A percentile compares a stretch with the other conserved stretches of the same genome.
phyloP scores from a whole-genome alignment of 2,888 invertebrate species.

The Strigamia transsilvanica region DNA sequence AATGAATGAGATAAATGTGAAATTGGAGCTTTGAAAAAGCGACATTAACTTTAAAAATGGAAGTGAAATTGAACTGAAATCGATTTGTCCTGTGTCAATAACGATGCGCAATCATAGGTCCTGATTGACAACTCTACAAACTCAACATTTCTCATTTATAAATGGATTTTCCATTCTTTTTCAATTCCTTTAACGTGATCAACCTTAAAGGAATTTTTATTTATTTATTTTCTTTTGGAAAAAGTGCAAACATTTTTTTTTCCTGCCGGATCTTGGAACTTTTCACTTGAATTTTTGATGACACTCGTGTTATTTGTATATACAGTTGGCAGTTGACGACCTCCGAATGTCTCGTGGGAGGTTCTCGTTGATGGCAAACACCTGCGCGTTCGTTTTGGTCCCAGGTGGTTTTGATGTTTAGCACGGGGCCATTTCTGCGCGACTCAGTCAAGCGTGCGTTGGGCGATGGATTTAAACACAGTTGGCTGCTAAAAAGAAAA shows the following conservation, averaged over 20 bases:
- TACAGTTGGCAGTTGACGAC: background rate
- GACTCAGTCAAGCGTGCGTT: conserved; percentile 2
- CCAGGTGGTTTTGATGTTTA: conserved; percentile 38
- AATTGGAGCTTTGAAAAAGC: conserved; percentile 5
- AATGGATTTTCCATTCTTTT: background rate
- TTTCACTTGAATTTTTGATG: background rate
- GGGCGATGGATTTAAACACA: conserved; percentile 24
- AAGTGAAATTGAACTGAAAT: conserved; percentile 34
- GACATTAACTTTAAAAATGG: conserved; percentile 35
- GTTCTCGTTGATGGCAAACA: conserved; percentile 22
- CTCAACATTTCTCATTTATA: background rate
- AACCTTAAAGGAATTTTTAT: background rate
- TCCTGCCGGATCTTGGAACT: no score
- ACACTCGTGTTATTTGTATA: background rate
- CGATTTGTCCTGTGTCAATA: conserved; percentile 31
- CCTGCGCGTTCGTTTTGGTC: conserved; percentile 14
- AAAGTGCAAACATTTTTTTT: no score
- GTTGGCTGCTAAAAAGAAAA: conserved; percentile 7
- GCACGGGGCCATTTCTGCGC: conserved; percentile 5
- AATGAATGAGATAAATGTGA: conserved; percentile 38
- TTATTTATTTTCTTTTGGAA: no score
- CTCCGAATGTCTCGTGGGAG: conserved; percentile 7
- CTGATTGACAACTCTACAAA: conserved; percentile 11
- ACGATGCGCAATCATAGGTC: conserved; percentile 14
- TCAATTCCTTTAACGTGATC: background rate